A percentile compares a stretch with the other conserved stretches of the same genome.
Evolutionary conservation across 2,797 vertebrate species (phyloP).

Genomic region (Odontamblyopus rebecca): DNA sequence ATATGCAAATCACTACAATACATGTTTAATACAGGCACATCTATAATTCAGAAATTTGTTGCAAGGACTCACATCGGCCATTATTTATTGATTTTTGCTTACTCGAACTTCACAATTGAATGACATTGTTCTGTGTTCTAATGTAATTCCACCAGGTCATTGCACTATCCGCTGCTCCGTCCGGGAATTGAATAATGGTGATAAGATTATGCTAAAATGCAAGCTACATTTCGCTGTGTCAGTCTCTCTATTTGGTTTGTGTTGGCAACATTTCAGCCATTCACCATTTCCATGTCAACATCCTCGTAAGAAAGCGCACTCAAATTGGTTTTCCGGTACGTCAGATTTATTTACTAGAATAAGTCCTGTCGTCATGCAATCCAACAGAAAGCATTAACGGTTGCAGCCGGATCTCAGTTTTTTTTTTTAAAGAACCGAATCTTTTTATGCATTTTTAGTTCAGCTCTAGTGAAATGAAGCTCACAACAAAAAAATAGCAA

Average conservation of each 20-base stretch:
- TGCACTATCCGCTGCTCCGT: not conserved
- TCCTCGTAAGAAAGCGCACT: not conserved
- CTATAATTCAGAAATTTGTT: not conserved
- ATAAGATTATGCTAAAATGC: constrained; percentile 3
- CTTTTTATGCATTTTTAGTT: too few species aligned
- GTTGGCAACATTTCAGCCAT: not conserved
- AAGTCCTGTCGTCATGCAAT: not conserved
- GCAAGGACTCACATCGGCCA: not conserved
- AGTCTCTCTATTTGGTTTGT: not conserved
- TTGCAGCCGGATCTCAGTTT: too few species aligned
- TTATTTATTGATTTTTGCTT: not conserved
- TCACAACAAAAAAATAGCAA: too few species aligned
- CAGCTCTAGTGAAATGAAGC: too few species aligned
- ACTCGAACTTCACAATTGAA: not conserved
- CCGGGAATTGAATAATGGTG: not conserved
- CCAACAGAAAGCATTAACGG: not conserved
- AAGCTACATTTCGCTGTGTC: not conserved
- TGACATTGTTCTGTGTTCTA: not conserved
- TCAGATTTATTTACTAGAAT: not conserved
- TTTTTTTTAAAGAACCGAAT: too few species aligned
- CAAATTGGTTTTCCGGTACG: constrained; percentile 5
- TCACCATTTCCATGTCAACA: not conserved
- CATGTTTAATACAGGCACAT: not conserved
- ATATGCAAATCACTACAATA: not conserved
- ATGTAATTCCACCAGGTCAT: not conserved